phyloP scores from a whole-genome alignment of 2,113 vertebrate genomes.

The Hassar affinis region DNA sequence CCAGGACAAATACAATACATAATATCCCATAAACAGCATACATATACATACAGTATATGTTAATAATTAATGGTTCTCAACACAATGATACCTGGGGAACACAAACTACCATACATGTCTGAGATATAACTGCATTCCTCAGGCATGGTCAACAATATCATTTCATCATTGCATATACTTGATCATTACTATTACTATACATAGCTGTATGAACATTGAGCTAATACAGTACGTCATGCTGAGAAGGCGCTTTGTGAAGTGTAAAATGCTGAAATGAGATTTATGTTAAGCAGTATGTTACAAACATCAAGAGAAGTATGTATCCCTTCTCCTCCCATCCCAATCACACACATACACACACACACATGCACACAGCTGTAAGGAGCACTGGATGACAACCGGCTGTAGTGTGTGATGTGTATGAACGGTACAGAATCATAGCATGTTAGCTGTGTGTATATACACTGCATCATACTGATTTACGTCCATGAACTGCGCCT shows the following conservation, averaged over 20 bases:
- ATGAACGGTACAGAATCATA: slow-evolving; percentile 49
- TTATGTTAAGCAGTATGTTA: slow-evolving; percentile 50
- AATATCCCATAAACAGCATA: slow-evolving; percentile 57
- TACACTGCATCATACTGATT: slow-evolving; percentile 46
- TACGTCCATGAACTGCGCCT: neutral
- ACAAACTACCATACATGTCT: slow-evolving; percentile 55
- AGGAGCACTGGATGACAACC: slow-evolving; percentile 49
- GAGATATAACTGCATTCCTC: neutral
- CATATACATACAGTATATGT: slow-evolving; percentile 32
- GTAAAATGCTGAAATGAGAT: slow-evolving; percentile 43
- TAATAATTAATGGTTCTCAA: slow-evolving; percentile 53
- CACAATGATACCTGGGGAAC: slow-evolving; percentile 43
- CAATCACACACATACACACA: slow-evolving; percentile 57
- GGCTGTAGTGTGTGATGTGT: slow-evolving; percentile 59
- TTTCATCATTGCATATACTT: neutral
- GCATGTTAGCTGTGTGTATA: slow-evolving; percentile 42
- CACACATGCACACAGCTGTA: slow-evolving; percentile 19
- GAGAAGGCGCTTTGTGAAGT: slow-evolving; percentile 41
- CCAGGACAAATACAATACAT: slow-evolving; percentile 45
- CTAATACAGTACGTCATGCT: slow-evolving; percentile 32
- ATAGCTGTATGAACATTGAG: neutral
- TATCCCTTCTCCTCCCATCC: slow-evolving; percentile 22
- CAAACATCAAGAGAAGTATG: slow-evolving; percentile 53
- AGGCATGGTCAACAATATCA: slow-evolving; percentile 5
- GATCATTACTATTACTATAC: neutral